Evolutionary conservation across 1,140 invertebrate species (phyloP), one percentile per base, ranked within the genome.

Genomic region (Holotrichia oblita): DNA sequence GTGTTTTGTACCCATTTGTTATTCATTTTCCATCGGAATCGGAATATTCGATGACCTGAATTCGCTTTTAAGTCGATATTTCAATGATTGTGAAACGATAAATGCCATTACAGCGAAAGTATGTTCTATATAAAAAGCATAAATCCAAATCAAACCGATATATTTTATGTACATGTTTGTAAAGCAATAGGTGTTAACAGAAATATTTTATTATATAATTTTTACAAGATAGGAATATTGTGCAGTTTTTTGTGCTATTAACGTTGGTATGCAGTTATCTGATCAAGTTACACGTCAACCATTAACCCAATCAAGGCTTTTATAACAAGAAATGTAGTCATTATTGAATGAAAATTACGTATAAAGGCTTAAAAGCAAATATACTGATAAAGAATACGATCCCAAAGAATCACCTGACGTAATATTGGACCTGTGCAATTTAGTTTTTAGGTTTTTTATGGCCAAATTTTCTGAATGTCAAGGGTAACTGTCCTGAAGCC

Each of bases 31-130:
- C 48, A 7, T n/a, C 12, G 14, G 48, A 55, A 55, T 55, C 17
- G 6, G 48, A 55, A 17, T 55, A 55, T 55, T 55, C 48, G 48
- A 55, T 55, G 48, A 55, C 48, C 48, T 55, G 17, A 55, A 55
- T 17, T 55, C 48, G 48, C 48, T 55, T 17, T 55, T 17, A 55
- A 55, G 48, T 55, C 48, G 48, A 55, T 55, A 55, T 55, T 55
- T 55, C 17, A 34, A 55, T 17, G 48, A 55, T 55, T 55, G 48
- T 55, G 48, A 55, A 55, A 55, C 48, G 48, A 17, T 55, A 55
- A 55, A 55, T 55, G 42, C 8, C 14, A 44, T 44, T 44, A 44
- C 7, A 17, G 48, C 14, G 48, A 55, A 55, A 55, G 14, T 34
- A 34, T 55, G 48, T 55, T 55, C n/a, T 17, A 17, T 17, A 55